Percentiles rank a stretch among this genome's conserved stretches.
Evolutionary conservation across 2,797 vertebrate genomes (phyloP).

Genomic region (Spea hammondii): DNA sequence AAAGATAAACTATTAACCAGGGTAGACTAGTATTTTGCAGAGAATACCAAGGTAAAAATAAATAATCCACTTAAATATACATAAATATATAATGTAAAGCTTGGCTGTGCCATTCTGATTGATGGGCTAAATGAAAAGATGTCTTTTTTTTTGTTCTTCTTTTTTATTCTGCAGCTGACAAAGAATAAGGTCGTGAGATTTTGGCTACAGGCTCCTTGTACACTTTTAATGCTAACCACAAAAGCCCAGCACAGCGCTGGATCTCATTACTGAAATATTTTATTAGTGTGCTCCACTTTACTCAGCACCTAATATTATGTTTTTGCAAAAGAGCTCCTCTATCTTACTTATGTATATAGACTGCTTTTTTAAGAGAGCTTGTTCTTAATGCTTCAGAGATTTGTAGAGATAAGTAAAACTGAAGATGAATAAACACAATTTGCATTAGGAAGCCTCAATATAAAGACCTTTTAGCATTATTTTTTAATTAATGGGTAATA

Average conservation of each 20-base stretch:
- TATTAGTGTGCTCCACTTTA: constrained; percentile 43
- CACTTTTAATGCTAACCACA: constrained; percentile 32
- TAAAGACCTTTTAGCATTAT: constrained; percentile 17
- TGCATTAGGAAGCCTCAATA: constrained; percentile 24
- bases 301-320: constrained; percentile 28
- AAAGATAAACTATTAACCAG: too few relatives aligned
- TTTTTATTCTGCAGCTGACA: not conserved
- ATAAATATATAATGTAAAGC: not conserved
- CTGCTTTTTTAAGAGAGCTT: constrained; percentile 26
- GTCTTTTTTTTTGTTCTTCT: not conserved
- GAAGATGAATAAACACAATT: constrained; percentile 30
- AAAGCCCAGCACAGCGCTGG: constrained; percentile 30
- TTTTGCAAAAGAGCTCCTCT: constrained; percentile 25
- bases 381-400: constrained; percentile 33
- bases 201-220: constrained; percentile 32
- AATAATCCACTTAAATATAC: not conserved
- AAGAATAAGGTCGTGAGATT: constrained; percentile 40
- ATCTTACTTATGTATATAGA: constrained; percentile 21
- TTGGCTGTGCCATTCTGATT: not conserved
- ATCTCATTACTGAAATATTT: constrained; percentile 44
- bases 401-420: constrained; percentile 27
- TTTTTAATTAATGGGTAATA: constrained; percentile 8
- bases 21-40: too few relatives aligned
- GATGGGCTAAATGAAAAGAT: not conserved
- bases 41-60: too few relatives aligned